Evolutionary conservation across 1,140 invertebrate genomes (phyloP).

Genomic region (Neodiprion virginianus): DNA sequence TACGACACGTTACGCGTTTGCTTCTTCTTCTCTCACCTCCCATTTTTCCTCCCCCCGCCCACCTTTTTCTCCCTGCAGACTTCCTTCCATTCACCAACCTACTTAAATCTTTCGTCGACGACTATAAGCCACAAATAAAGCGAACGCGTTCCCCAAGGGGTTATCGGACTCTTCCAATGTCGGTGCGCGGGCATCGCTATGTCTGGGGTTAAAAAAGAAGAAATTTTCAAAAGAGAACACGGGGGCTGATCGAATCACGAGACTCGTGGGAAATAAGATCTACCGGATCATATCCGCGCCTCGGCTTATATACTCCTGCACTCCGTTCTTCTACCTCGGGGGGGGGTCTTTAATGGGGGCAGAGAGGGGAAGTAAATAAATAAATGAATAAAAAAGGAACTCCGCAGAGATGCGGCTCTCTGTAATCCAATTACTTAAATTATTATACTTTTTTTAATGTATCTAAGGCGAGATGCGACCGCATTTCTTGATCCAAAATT

Average conservation of each 20-base stretch:
- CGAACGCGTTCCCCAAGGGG: constrained; percentile 42
- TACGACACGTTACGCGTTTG: no score
- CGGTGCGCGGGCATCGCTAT: constrained; percentile 15
- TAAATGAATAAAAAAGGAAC: no score
- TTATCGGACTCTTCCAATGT: constrained; percentile 36
- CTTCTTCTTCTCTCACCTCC: background rate
- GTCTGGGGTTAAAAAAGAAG: background rate
- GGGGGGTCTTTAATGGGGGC: background rate
- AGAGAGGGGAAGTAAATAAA: no score
- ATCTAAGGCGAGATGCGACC: no score
- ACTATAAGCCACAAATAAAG: constrained; percentile 26
- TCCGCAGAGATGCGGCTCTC: no score
- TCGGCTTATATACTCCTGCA: constrained; percentile 7
- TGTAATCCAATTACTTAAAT: no score
- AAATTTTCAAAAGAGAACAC: constrained; percentile 15
- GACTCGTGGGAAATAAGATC: constrained; percentile 58
- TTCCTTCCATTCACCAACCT: background rate
- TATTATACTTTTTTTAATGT: no score
- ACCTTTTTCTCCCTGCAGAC: no score
- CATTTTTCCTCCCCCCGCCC: no score
- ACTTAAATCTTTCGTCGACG: constrained; percentile 1
- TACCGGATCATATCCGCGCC: constrained; percentile 45
- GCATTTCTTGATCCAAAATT: no score
- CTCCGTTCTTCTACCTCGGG: constrained; percentile 12
- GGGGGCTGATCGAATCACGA: constrained; percentile 53